Evolutionary conservation across 1,140 invertebrate species (phyloP), one percentile per base, ranked within the genome.

Genomic region (Saccostrea cuccullata): DNA sequence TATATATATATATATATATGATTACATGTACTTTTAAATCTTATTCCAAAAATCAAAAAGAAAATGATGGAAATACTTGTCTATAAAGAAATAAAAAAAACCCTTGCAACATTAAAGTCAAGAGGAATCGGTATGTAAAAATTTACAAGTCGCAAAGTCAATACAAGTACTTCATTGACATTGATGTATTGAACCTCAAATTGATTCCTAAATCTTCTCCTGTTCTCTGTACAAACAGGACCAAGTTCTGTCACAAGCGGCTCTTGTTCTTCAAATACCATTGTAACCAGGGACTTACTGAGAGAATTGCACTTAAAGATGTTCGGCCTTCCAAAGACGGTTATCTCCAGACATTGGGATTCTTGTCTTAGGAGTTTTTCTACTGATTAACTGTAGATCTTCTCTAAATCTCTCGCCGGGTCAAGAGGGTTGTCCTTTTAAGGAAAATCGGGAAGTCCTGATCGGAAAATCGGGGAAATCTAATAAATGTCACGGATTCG

Each of bases 131-230:
- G 20, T 17, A 20, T 64, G 15, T 20, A 64, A 5, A 20, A 3
- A 20, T 8, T 2, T 64, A 20, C 58, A 64, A 64, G 58, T 64
- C 58, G 17, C 58, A 17, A 64, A 64, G 58, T 64, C 58, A 64
- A 17, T 17, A 64, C 58, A 64, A 64, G 13, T n/a, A 64, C 23
- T 77, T 36, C 23, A 77, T 77, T 26, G 70, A 77, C 70, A 77
- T 77, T 77, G 70, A 77, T 77, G 70, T 77, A 77, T 77, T 77
- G 70, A 77, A 26, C 26, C 13, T 77, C 26, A 77, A 77, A 77
- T 77, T 77, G 70, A 77, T 77, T 77, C 70, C 26, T 36, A 77
- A 77, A 77, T 77, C 70, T 77, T 77, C 70, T 30, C 26, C 12
- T 36, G 70, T 17, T 77, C 70, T 30, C 70, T 77, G 23, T 15